Percentiles rank a stretch among this genome's conserved stretches.
Evolutionary conservation across 2,113 vertebrate species (phyloP).

Genomic region (Cyanocitta stelleri): DNA sequence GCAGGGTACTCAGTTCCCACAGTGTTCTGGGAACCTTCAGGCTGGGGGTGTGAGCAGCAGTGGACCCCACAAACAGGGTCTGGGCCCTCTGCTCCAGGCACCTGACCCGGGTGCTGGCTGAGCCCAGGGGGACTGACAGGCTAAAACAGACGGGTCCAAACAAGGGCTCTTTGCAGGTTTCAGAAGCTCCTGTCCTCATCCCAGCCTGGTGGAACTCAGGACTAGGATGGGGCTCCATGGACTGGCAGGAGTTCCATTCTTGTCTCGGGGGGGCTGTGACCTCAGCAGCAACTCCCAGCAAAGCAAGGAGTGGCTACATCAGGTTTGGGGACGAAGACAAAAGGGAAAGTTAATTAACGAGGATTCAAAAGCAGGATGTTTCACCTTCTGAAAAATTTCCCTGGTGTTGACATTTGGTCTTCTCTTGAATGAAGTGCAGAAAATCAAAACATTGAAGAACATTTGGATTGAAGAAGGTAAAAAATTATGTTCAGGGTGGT

Average conservation of each 20-base stretch:
- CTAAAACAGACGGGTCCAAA: neutral
- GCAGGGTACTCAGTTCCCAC: neutral
- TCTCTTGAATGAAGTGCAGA: neutral
- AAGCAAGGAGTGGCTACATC: neutral
- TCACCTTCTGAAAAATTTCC: neutral
- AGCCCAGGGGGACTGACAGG: fast-evolving
- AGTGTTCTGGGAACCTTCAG: neutral
- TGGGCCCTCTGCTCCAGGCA: neutral
- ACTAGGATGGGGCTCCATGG: fast-evolving
- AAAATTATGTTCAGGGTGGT: neutral
- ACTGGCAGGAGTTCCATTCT: neutral
- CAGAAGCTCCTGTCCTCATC: neutral
- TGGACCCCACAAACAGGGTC: neutral
- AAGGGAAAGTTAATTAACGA: neutral
- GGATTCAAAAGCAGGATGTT: neutral
- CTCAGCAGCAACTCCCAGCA: neutral
- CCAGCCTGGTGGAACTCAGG: fast-evolving
- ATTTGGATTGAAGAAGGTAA: neutral
- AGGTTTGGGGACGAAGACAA: neutral
- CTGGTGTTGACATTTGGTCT: neutral
- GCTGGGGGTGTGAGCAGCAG: neutral
- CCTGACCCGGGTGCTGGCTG: neutral
- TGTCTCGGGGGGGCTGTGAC: neutral
- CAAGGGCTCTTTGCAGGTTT: neutral
- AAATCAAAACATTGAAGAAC: neutral